phyloP scores from a whole-genome alignment of 2,888 invertebrate genomes.

The Emmelina monodactyla region DNA sequence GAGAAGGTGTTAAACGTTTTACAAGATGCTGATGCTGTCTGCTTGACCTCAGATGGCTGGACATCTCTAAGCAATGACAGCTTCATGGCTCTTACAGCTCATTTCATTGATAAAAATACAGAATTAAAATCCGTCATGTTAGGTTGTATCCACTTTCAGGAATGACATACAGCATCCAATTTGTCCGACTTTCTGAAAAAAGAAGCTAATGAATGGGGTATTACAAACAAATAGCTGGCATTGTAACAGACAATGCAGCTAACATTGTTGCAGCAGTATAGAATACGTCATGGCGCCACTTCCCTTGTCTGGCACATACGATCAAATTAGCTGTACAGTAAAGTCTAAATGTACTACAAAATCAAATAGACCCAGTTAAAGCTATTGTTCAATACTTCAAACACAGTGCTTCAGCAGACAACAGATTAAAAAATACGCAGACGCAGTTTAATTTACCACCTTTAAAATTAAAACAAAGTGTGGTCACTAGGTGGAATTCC shows the following conservation, averaged over 20 bases:
- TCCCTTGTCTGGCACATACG: conserved; percentile 18
- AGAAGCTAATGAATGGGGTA: conserved; percentile 7
- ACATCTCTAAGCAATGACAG: conserved; percentile 10
- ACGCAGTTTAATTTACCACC: conserved; percentile 11
- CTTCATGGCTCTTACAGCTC: conserved; percentile 11
- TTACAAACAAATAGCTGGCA: no score
- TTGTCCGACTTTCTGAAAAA: conserved; percentile 5
- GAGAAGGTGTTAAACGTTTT: neutral
- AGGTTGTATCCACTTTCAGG: conserved; percentile 9
- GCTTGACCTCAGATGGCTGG: conserved; percentile 10
- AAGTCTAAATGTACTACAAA: conserved; percentile 8
- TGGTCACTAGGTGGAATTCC: conserved; percentile 14
- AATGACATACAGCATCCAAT: conserved; percentile 8
- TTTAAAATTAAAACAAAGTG: conserved; percentile 13
- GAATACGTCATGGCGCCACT: conserved; percentile 13
- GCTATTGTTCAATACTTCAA: conserved; percentile 16
- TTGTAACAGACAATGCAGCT: conserved; percentile 18
- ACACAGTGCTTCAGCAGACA: conserved; percentile 9
- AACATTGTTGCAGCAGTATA: conserved; percentile 17
- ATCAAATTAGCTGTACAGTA: conserved; percentile 15
- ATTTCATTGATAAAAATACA: conserved; percentile 6
- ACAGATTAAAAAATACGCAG: conserved; percentile 9
- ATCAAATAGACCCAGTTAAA: conserved; percentile 12
- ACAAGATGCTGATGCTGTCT: conserved; percentile 5
- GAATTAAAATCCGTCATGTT: conserved; percentile 7